These are phyloP conservation scores for Dromococcyx pavoninus DNA, from an alignment of 2,797 vertebrate species.

Conservation along the genomic window DNA sequence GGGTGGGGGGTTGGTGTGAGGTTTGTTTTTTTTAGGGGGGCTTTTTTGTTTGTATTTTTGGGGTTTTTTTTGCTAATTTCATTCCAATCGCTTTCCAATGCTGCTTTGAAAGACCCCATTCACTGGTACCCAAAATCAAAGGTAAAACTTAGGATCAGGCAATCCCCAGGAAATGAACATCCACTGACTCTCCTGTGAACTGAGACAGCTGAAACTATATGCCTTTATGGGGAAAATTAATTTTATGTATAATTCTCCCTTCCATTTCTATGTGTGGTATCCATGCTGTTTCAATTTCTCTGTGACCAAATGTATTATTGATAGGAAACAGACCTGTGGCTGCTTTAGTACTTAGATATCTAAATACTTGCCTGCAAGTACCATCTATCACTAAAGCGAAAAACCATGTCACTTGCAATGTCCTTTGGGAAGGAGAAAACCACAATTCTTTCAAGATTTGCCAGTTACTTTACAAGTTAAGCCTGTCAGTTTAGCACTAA, in stretches of 20 bases:
- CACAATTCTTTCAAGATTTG: conserved; percentile 52
- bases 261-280: conserved; percentile 15
- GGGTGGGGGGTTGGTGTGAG: accelerated
- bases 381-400: conserved; percentile 41
- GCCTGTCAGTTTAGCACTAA: conserved; percentile 51
- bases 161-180: background rate
- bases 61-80: background rate
- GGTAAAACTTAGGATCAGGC: background rate
- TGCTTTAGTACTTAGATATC: conserved; percentile 42
- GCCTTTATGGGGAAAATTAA: background rate
- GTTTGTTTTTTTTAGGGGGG: background rate
- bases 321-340: conserved; percentile 59
- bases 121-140: background rate
- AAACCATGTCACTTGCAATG: conserved; percentile 24
- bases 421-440: conserved; percentile 30
- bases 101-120: background rate
- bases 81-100: background rate
- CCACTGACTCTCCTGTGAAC: background rate
- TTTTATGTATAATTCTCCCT: background rate
- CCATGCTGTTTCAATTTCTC: conserved; percentile 59
- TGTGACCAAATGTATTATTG: conserved; percentile 47
- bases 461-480: conserved; percentile 59
- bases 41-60: too few species aligned
- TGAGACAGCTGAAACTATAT: background rate
- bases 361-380: conserved; percentile 29